Base-by-base conservation (phyloP, 1,140 invertebrate genomes). In the Pissodes strobi region DNA sequence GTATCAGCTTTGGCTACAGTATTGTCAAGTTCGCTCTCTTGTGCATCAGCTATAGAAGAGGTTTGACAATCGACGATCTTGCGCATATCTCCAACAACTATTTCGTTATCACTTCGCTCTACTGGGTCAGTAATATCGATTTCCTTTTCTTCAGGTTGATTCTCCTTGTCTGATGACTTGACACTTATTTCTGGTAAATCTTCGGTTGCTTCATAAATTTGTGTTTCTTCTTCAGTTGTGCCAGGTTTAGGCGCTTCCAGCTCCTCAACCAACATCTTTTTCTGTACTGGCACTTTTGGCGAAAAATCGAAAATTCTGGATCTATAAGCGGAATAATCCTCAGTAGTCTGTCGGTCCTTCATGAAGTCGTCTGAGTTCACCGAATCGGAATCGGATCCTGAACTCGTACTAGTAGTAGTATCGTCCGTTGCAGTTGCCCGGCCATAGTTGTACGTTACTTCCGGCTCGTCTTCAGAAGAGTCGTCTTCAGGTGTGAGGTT, bases 221-320 rank as follows among this genome's bases (percentile, higher is more conserved):
- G n/a, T 4, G 12, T 12, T 12, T 37, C 30, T n/a, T n/a, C 25
- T 17, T 27, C 17, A 37, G 23, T 53, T n/a, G 51, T 53, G 17
- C 2, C 2, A 10, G 51, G 51, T 53, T 30, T 15, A 13, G 10
- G 9, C 3, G 27, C 51, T 30, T 46, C 45, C 0, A 64, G 43
- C 57, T 64, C 61, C 57, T 64, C 51, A 37, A 64, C 43, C 13
- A 64, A 13, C 15, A 37, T 19, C 41, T 27, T 27, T 27, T 58
- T 45, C 23, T 45, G 55, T 25, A 27, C 12, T 17, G 13, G 22
- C 1, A 45, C 18, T 64, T 69, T 71, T 18, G 62, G 58, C 2
- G 63, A 60, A 57, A 70, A 76, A 69, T 77, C 75, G 51, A 76
- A 73, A 19, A 77, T 75, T 46, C 65, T 69, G 37, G 71, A 69